phyloP scores from a whole-genome alignment of 2,113 vertebrate species.

The Actenoides lindsayi region DNA sequence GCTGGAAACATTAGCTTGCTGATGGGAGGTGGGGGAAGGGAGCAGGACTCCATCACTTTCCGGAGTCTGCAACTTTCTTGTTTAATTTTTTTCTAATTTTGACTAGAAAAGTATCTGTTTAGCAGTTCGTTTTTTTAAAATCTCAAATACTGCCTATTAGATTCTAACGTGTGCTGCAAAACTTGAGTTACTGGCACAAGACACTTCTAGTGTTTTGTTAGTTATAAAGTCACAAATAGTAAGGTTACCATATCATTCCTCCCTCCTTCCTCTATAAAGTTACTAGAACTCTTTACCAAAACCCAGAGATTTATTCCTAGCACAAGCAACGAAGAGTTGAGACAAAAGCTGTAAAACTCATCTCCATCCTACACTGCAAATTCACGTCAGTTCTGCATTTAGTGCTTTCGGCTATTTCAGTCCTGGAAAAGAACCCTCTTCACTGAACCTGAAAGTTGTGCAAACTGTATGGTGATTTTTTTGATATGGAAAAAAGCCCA shows the following conservation, averaged over 20 bases:
- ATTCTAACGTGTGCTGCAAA: background rate
- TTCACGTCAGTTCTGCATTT: constrained; percentile 22
- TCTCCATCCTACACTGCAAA: background rate
- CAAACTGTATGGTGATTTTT: constrained; percentile 42
- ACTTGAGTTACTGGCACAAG: background rate
- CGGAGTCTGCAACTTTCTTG: background rate
- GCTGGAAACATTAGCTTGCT: constrained; percentile 47
- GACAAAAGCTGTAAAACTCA: constrained; percentile 49
- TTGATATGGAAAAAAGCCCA: constrained; percentile 34
- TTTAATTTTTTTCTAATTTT: background rate
- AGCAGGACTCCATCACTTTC: background rate
- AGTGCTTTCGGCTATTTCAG: background rate
- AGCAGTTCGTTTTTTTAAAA: background rate
- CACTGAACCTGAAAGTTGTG: background rate
- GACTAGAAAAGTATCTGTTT: constrained; percentile 17
- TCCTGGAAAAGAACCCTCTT: constrained; percentile 49
- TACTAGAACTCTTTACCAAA: constrained; percentile 32
- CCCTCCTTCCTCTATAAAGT: background rate
- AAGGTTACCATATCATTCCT: background rate
- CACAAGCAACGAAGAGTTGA: background rate
- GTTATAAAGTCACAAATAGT: background rate
- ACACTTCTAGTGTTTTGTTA: background rate
- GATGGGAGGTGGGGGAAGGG: constrained; percentile 44
- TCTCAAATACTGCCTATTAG: background rate
- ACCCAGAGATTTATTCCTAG: background rate